These are phyloP conservation scores for Rhinophrynus dorsalis DNA, from an alignment of 2,797 vertebrate genomes.

Conservation along the genomic window DNA sequence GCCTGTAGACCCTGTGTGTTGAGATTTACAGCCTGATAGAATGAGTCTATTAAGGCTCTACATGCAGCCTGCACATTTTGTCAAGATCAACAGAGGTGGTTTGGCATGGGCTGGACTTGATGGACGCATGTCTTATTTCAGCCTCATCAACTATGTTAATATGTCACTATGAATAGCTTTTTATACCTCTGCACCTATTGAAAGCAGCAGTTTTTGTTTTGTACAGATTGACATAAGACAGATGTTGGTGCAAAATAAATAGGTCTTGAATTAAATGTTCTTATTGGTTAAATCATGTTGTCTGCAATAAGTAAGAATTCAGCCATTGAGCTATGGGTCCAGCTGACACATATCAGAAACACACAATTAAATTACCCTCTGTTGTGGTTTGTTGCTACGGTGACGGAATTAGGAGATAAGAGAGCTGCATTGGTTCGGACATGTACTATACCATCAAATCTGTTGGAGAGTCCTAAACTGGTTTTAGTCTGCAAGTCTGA, in stretches of 20 bases:
- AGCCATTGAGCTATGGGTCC: neutral
- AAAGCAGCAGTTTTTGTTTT: too few species aligned
- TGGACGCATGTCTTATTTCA: too few species aligned
- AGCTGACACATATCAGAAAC: slow-evolving; percentile 37
- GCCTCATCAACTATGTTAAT: too few species aligned
- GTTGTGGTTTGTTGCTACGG: slow-evolving; percentile 41
- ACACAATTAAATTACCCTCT: slow-evolving; percentile 39
- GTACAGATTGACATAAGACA: neutral
- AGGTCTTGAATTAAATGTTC: neutral
- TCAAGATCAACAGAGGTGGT: too few species aligned
- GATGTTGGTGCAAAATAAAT: neutral
- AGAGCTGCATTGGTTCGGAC: slow-evolving; percentile 18
- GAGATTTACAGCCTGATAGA: too few species aligned
- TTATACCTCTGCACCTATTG: too few species aligned
- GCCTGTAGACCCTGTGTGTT: too few species aligned
- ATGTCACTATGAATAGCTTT: too few species aligned
- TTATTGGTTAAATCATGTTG: neutral
- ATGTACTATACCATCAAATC: slow-evolving; percentile 20
- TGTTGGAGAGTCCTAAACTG: neutral
- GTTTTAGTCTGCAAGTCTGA: neutral
- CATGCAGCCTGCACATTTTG: too few species aligned
- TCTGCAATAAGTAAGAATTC: neutral
- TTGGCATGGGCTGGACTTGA: too few species aligned
- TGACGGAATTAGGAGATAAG: slow-evolving; percentile 30
- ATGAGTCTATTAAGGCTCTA: too few species aligned